Evolutionary conservation across 1,140 invertebrate species (phyloP).

Genomic region (Patella vulgata): DNA sequence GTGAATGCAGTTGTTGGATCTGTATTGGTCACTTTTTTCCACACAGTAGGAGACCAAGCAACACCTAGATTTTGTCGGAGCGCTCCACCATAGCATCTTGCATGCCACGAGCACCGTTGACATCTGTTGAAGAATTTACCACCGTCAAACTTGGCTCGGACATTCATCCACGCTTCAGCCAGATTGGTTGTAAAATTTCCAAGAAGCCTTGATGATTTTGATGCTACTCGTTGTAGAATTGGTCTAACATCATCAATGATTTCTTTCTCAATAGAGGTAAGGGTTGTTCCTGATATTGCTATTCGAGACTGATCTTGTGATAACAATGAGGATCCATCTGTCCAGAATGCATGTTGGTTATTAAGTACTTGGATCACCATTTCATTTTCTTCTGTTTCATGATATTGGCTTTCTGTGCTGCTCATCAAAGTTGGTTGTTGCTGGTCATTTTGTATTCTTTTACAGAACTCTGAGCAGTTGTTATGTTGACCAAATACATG

Average conservation of each 20-base stretch:
- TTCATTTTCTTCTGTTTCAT: background rate
- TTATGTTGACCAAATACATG: slow-evolving; percentile 15
- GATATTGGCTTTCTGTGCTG: background rate
- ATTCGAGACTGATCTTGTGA: too few species aligned
- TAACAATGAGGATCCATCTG: slow-evolving; percentile 1
- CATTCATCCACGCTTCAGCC: slow-evolving; percentile 62
- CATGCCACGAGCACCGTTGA: slow-evolving; percentile 21
- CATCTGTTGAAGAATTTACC: slow-evolving; percentile 50
- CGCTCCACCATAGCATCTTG: slow-evolving; percentile 11
- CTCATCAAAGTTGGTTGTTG: too few species aligned
- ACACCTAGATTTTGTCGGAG: slow-evolving; percentile 9
- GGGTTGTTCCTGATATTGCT: background rate
- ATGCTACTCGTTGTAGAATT: slow-evolving; percentile 31
- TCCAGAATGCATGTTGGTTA: slow-evolving; percentile 8
- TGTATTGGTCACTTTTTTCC: slow-evolving; percentile 1
- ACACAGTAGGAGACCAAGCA: slow-evolving; percentile 3
- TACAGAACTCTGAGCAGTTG: slow-evolving; percentile 7
- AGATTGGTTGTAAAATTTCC: slow-evolving; percentile 62
- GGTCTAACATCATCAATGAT: slow-evolving; percentile 27
- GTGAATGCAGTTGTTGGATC: background rate
- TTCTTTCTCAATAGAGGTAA: background rate
- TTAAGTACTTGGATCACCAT: background rate
- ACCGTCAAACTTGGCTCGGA: slow-evolving; percentile 54
- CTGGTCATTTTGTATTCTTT: too few species aligned
- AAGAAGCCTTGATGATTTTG: slow-evolving; percentile 49